A percentile compares a stretch with the other conserved stretches of the same genome.
Evolutionary conservation across 2,888 invertebrate genomes (phyloP).

Genomic region (Falcaria lacertinaria): DNA sequence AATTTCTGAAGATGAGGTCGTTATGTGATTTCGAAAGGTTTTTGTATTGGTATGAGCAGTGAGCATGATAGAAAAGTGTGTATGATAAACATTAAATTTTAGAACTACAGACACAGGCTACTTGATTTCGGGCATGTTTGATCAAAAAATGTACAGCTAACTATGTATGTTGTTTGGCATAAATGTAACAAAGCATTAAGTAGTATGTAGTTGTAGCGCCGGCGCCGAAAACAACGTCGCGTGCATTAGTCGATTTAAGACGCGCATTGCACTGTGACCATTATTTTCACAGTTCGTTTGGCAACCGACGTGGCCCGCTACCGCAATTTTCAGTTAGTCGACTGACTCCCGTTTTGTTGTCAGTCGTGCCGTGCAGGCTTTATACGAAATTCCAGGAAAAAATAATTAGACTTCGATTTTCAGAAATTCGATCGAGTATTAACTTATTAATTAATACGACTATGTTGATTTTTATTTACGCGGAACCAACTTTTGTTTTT

Average conservation of each 20-base stretch:
- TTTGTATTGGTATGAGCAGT: no score
- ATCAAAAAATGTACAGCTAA: no score
- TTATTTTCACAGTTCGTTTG: constrained; percentile 72
- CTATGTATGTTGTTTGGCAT: no score
- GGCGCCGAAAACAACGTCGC: constrained; percentile 19
- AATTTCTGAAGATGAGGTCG: no score
- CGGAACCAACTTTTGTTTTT: not conserved
- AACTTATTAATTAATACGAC: not conserved
- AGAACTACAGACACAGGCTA: no score
- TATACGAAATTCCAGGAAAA: constrained; percentile 4
- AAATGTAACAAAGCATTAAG: no score
- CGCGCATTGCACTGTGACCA: constrained; percentile 48
- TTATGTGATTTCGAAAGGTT: no score
- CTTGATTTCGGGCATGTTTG: no score
- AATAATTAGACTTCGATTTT: constrained; percentile 1
- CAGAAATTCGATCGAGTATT: not conserved
- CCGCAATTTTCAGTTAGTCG: constrained; percentile 42
- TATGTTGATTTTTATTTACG: not conserved
- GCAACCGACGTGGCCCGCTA: constrained; percentile 30
- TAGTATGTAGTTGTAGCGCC: no score
- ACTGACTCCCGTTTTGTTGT: constrained; percentile 28
- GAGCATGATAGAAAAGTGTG: no score
- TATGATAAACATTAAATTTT: no score
- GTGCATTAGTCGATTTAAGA: constrained; percentile 62
- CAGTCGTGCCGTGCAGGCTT: constrained; percentile 29